phyloP scores from a whole-genome alignment of 2,113 vertebrate species.

The Mus pahari region DNA sequence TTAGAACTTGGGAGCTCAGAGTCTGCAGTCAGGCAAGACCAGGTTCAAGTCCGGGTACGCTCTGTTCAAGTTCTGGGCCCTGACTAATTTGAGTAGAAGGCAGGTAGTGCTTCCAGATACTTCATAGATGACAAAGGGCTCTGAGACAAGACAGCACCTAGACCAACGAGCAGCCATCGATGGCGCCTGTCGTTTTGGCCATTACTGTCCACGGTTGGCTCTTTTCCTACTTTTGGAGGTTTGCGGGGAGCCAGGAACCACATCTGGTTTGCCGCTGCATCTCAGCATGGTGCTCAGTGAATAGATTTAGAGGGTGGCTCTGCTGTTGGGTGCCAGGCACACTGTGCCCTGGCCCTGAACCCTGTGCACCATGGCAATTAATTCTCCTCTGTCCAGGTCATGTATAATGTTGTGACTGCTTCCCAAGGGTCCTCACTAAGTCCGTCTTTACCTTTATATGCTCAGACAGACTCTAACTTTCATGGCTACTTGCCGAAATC shows the following conservation, averaged over 20 bases:
- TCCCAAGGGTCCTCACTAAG: background rate
- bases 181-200: background rate
- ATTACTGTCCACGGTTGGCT: accelerated
- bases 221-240: background rate
- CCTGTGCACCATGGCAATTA: background rate
- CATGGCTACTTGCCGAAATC: background rate
- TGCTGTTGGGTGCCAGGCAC: too few relatives aligned
- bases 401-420: background rate
- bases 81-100: background rate
- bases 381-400: background rate
- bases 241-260: background rate
- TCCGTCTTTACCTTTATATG: background rate
- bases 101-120: background rate
- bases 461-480: background rate
- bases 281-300: background rate
- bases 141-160: background rate
- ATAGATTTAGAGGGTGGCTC: background rate
- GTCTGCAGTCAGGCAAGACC: background rate
- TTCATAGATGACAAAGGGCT: background rate
- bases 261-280: background rate
- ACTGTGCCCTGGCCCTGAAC: background rate
- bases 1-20: background rate
- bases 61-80: background rate
- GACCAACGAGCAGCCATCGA: background rate
- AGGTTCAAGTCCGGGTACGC: background rate